Evolutionary conservation across 2,113 vertebrate species (phyloP).

Genomic region (Macaca nemestrina): DNA sequence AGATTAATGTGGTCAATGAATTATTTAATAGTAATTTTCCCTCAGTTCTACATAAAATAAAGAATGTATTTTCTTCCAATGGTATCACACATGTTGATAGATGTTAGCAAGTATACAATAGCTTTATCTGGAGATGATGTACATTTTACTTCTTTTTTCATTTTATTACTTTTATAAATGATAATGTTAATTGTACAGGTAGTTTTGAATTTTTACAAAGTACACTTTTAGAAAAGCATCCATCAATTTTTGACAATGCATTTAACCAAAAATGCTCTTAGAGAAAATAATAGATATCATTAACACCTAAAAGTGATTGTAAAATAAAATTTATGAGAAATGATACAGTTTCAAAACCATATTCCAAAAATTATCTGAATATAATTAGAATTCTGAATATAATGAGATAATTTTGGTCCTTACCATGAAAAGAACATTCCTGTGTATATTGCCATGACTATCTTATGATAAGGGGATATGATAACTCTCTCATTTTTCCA

Average conservation of each 20-base stretch:
- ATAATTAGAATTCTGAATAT: neutral
- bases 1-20: constrained; percentile 1
- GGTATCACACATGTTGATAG: neutral
- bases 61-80: constrained; percentile 45
- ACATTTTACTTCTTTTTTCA: neutral
- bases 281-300: neutral
- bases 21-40: constrained; percentile 59
- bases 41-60: constrained; percentile 29
- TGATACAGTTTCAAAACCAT: neutral
- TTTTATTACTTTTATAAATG: neutral
- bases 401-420: neutral
- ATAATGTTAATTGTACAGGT: neutral
- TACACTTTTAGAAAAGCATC: neutral
- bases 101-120: neutral
- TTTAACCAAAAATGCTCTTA: neutral
- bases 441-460: neutral
- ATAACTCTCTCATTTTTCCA: neutral
- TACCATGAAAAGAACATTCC: neutral
- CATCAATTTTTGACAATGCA: neutral
- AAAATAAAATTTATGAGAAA: neutral
- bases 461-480: neutral
- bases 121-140: neutral
- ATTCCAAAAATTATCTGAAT: neutral
- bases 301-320: neutral
- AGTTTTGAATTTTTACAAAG: neutral